Percentiles rank a stretch among this genome's conserved stretches.
These are phyloP conservation scores for Peromyscus leucopus DNA, from an alignment of 2,113 vertebrate genomes.

Conservation along the genomic window DNA sequence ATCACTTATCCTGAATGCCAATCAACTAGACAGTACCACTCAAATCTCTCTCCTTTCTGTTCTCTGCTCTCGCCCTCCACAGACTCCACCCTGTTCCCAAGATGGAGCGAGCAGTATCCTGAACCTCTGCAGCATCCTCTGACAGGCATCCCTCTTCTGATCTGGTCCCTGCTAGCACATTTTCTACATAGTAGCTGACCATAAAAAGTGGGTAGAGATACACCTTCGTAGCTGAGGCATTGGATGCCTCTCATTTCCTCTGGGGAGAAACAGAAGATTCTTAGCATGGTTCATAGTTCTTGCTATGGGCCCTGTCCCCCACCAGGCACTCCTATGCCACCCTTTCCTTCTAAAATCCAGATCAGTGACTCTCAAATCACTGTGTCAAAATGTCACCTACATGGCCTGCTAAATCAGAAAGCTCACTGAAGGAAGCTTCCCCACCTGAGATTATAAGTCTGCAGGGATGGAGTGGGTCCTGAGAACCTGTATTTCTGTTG, in stretches of 20 bases:
- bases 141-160: background rate
- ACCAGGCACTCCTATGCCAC: rapidly evolving
- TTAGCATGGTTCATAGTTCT: background rate
- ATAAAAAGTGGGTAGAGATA: background rate
- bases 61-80: rapidly evolving
- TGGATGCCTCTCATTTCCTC: background rate
- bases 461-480: background rate
- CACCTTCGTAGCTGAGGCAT: background rate
- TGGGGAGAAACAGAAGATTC: background rate
- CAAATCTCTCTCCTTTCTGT: background rate
- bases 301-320: background rate
- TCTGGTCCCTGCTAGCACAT: too few species aligned
- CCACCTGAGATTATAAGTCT: background rate
- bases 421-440: background rate
- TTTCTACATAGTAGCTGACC: background rate
- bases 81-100: background rate
- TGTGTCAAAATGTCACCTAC: background rate
- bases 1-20: rapidly evolving
- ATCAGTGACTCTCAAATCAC: background rate
- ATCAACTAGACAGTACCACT: background rate
- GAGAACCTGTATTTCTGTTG: background rate
- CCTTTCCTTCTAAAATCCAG: background rate
- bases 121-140: background rate
- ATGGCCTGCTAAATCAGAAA: background rate
- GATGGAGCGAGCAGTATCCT: background rate